Evolutionary conservation across 2,888 invertebrate species (phyloP), one percentile per base, ranked within the genome.

Genomic region (Epistrophe grossulariae): DNA sequence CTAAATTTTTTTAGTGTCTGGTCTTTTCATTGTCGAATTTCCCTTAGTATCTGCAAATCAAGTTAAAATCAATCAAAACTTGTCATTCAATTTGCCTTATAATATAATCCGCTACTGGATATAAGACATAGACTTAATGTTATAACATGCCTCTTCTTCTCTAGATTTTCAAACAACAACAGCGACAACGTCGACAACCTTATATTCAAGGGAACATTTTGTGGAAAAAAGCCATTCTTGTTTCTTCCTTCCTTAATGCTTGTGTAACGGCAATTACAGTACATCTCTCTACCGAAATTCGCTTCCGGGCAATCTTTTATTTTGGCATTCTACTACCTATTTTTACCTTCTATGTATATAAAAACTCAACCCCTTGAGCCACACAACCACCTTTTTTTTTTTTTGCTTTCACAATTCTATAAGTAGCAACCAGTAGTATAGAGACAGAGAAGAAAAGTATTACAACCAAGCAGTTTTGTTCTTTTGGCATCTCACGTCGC

Each of bases 251-350:
- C 87, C 87, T 83, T 88, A 83, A 88, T 88, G 76, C 78, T 68
- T 79, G 76, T 88, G 87, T 88, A 88, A 88, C 76, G 83, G 87
- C 87, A 88, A 88, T 88, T 88, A 88, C 83, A 88, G 87, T 88
- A 79, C 87, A 77, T 79, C 74, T 87, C 79, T 87, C 83, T 76
- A 80, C 79, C 72, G 79, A 83, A 83, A 83, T 80, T 79, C 77
- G 83, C 87, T 88, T 88, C 87, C 83, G 87, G 87, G 74, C 82
- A 87, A 87, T 87, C 79, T 87, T 87, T 87, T 87, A 82, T 87
- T 79, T 87, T 82, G 87, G 82, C 84, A 73, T 81, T 73, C 64
- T 35, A 17, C 1, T 8, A 11, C n/a, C 17, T 35, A 59, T 2
- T 9, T 11, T 2, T 52, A 24, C 10, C 13, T 43, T 15, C 3